Conservation (phyloP, 2,888 invertebrate species). For the Orthosia cruda region DNA sequence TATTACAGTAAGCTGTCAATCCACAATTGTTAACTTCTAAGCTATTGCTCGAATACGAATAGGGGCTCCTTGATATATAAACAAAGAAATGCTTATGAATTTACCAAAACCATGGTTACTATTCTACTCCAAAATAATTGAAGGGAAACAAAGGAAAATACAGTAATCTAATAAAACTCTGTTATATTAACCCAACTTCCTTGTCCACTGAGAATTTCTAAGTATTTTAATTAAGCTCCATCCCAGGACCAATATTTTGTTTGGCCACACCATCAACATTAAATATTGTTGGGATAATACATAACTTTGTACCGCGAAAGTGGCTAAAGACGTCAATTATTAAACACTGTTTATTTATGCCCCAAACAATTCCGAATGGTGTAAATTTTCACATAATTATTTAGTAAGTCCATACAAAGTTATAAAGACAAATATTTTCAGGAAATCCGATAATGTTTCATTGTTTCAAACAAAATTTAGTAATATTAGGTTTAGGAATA, state of each 20-base stretch:
- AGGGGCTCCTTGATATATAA: too few species aligned
- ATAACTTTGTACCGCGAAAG: slow-evolving; percentile 26
- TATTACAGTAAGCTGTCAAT: too few species aligned
- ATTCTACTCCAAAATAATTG: background rate
- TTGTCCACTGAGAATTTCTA: slow-evolving; percentile 54
- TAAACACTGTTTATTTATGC: slow-evolving; percentile 21
- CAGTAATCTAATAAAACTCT: slow-evolving; percentile 31
- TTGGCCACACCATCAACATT: slow-evolving; percentile 62
- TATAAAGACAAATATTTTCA: background rate
- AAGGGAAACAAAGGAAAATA: slow-evolving; percentile 14
- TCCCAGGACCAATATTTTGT: slow-evolving; percentile 58
- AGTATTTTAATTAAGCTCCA: slow-evolving; percentile 62
- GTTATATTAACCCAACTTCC: slow-evolving; percentile 35
- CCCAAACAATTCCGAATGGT: background rate
- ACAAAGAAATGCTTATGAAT: too few species aligned
- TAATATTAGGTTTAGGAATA: too few species aligned
- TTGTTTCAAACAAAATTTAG: too few species aligned
- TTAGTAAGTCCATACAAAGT: background rate
- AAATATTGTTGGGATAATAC: slow-evolving; percentile 44
- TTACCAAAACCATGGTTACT: background rate
- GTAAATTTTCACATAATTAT: background rate
- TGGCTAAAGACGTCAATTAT: slow-evolving; percentile 12
- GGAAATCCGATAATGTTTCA: background rate
- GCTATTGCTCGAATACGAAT: too few species aligned
- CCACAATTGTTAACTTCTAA: too few species aligned